These are phyloP conservation scores for Apostichopus californicus DNA, from an alignment of 35 echinoderm and acorn worm species.

Conservation along the genomic window DNA sequence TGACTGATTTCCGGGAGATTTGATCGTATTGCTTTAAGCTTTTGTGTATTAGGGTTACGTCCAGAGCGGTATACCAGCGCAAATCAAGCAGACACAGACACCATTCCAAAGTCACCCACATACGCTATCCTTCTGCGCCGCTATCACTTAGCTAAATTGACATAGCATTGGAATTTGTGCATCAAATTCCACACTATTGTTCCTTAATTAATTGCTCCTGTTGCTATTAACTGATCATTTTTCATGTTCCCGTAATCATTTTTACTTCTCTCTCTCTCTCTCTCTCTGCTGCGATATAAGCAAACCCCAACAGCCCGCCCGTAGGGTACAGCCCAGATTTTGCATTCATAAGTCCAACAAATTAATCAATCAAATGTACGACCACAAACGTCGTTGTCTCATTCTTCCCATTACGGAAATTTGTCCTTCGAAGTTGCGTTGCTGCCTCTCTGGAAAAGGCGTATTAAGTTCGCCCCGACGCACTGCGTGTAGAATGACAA, in stretches of 20 bases:
- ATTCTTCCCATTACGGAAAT: constrained; percentile 42
- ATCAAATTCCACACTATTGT: constrained; percentile 61
- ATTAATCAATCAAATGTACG: constrained; percentile 57
- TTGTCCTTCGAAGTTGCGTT: constrained; percentile 52
- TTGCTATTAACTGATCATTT: constrained; percentile 58
- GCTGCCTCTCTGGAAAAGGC: constrained; percentile 22
- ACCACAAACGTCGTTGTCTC: constrained; percentile 25
- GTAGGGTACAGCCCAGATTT: constrained; percentile 58
- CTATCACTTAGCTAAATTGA: constrained; percentile 61
- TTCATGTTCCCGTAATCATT: constrained; percentile 55
- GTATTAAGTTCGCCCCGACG: constrained; percentile 50
- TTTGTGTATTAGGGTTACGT: background rate
- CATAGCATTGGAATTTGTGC: constrained; percentile 62
- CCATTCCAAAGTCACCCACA: background rate
- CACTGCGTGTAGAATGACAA: constrained; percentile 10
- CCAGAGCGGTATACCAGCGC: background rate
- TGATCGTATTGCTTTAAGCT: constrained; percentile 7
- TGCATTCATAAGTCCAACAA: constrained; percentile 58
- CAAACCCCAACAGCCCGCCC: constrained; percentile 51
- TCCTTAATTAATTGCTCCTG: constrained; percentile 59
- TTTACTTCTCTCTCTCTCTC: background rate
- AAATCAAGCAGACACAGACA: constrained; percentile 36
- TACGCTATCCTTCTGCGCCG: background rate
- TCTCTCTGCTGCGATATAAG: constrained; percentile 27
- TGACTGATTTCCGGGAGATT: background rate